A percentile compares a stretch with the other conserved stretches of the same genome.
Conservation (phyloP, 2,888 invertebrate species). For the Serrognathus titanus region DNA sequence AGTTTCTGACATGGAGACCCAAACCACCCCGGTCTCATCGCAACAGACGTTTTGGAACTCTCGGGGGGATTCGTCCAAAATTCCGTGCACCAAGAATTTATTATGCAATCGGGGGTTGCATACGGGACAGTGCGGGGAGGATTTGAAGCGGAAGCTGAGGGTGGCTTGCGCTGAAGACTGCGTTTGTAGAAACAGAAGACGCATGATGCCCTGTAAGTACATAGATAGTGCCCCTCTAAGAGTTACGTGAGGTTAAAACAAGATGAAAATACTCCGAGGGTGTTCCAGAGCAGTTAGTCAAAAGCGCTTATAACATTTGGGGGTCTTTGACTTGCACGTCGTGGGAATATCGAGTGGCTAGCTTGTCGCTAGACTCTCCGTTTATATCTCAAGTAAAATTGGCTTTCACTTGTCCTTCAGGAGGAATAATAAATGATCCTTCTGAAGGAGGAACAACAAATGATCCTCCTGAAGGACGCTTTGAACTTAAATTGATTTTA, state of each 20-base stretch:
- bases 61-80: not conserved
- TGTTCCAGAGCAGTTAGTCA: too few relatives aligned
- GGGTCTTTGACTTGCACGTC: not conserved
- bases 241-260: too few relatives aligned
- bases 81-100: conserved; percentile 30
- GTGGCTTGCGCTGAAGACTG: conserved; percentile 12
- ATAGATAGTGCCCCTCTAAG: too few relatives aligned
- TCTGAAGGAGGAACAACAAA: too few relatives aligned
- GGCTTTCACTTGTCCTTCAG: too few relatives aligned
- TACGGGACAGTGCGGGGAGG: conserved; percentile 23
- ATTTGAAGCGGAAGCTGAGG: conserved; percentile 13
- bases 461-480: too few relatives aligned
- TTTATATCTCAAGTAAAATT: too few relatives aligned
- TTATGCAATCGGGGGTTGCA: conserved; percentile 28
- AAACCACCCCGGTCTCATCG: conserved; percentile 13
- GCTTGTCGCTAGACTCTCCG: too few relatives aligned
- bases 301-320: too few relatives aligned
- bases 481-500: too few relatives aligned
- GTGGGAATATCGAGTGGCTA: not conserved
- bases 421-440: too few relatives aligned
- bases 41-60: conserved; percentile 3
- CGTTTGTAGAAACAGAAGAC: conserved; percentile 8
- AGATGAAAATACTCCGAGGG: too few relatives aligned
- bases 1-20: conserved; percentile 11
- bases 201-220: conserved; percentile 6